Percentiles rank a stretch among this genome's conserved stretches.
Conservation (phyloP, 2,113 vertebrate genomes). For the Myiozetetes cayanensis region DNA sequence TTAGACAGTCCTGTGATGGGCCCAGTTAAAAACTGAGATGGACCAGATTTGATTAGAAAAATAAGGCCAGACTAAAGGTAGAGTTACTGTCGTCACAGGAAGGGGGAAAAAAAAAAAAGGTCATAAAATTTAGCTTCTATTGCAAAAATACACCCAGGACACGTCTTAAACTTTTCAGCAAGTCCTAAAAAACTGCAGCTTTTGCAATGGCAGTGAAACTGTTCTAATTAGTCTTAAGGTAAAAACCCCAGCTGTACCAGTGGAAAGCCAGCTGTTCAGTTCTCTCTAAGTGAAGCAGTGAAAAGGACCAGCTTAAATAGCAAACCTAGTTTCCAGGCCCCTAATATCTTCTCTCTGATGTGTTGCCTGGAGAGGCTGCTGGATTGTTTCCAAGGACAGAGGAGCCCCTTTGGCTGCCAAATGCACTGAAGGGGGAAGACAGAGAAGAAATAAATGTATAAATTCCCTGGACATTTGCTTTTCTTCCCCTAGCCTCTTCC, state of each 20-base stretch:
- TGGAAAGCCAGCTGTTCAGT: not conserved
- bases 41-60: not conserved
- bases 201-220: not conserved
- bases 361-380: not conserved
- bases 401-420: not conserved
- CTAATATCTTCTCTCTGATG: not conserved
- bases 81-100: not conserved
- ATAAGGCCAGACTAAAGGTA: not conserved
- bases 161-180: conserved; percentile 6
- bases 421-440: not conserved
- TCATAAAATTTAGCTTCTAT: not conserved
- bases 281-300: not conserved
- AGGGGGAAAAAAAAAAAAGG: not conserved
- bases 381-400: not conserved
- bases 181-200: not conserved
- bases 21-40: not conserved
- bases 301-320: not conserved
- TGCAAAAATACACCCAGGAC: not conserved
- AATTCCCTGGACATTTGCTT: not conserved
- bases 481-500: not conserved
- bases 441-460: not conserved
- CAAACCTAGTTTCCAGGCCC: not conserved
- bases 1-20: not conserved
- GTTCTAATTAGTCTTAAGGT: not conserved
- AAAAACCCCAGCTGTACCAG: not conserved